Evolutionary conservation across 2,113 vertebrate species (phyloP).

Genomic region (Ascaphus truei): DNA sequence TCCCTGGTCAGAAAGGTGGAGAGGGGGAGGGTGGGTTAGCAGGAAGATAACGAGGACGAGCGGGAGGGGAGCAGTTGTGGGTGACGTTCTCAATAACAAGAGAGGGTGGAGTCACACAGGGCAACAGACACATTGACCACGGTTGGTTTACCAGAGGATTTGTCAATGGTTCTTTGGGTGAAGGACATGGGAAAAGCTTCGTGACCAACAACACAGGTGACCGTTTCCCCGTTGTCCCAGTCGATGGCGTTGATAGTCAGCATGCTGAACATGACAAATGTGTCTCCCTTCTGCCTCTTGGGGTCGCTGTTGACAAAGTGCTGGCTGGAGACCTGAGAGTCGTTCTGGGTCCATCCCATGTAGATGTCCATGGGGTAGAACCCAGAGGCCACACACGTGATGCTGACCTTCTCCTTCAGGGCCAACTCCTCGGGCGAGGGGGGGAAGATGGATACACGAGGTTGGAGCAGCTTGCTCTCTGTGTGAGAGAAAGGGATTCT

Average conservation of each 20-base stretch:
- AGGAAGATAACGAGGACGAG: too few species aligned
- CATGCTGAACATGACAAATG: conserved; percentile 27
- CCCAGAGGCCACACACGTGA: conserved; percentile 36
- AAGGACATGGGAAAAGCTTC: conserved; percentile 37
- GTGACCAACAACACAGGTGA: conserved; percentile 47
- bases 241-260: not conserved
- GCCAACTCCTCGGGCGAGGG: conserved; percentile 44
- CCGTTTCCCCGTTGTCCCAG: conserved; percentile 32
- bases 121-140: conserved; percentile 49
- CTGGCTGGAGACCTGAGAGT: fast-evolving
- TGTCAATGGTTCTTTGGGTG: conserved; percentile 47
- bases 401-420: conserved; percentile 30
- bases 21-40: too few species aligned
- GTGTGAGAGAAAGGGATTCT: not conserved
- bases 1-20: too few species aligned
- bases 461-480: not conserved
- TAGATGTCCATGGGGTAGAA: conserved; percentile 17
- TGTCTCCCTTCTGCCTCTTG: not conserved
- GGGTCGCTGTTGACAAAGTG: not conserved
- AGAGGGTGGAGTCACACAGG: conserved; percentile 24
- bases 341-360: conserved; percentile 34
- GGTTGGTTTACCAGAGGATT: conserved; percentile 46
- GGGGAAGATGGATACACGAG: conserved; percentile 40
- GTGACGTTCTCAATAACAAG: conserved; percentile 44
- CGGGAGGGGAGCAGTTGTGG: too few species aligned